phyloP scores from a whole-genome alignment of 2,888 invertebrate genomes.

The Pseudanteris insignis region DNA sequence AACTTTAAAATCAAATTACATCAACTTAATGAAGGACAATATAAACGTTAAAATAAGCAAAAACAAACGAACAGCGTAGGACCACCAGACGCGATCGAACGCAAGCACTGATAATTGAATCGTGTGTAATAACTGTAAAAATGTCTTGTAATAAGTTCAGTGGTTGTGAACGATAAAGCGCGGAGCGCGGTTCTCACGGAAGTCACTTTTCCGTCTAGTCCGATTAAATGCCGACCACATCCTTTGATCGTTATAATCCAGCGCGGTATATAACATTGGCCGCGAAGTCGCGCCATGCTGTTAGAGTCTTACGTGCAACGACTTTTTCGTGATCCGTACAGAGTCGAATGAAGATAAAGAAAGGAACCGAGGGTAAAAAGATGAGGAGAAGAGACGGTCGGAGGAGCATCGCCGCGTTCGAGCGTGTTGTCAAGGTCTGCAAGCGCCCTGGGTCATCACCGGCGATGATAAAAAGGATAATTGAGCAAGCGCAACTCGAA shows the following conservation, averaged over 20 bases:
- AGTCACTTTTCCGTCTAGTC: constrained; percentile 61
- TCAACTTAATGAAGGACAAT: no score
- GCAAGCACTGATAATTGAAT: constrained; percentile 14
- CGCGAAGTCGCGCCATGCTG: constrained; percentile 49
- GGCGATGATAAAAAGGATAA: constrained; percentile 48
- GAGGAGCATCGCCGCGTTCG: constrained; percentile 43
- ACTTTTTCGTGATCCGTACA: constrained; percentile 48
- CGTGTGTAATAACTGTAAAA: constrained; percentile 29
- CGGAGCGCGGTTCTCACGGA: constrained; percentile 61
- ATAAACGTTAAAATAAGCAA: no score
- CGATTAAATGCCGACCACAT: constrained; percentile 65
- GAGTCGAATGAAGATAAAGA: constrained; percentile 38
- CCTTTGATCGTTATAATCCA: constrained; percentile 61
- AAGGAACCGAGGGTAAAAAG: constrained; percentile 12
- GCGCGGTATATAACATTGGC: constrained; percentile 36
- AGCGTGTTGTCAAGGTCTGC: constrained; percentile 55
- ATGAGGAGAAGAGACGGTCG: constrained; percentile 48
- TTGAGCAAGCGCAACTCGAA: constrained; percentile 47
- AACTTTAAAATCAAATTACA: no score
- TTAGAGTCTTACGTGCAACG: constrained; percentile 61
- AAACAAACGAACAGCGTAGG: no score
- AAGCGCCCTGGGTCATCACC: constrained; percentile 53
- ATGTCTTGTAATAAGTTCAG: constrained; percentile 17
- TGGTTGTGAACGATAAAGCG: constrained; percentile 29
- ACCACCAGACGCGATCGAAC: constrained; percentile 5